A percentile compares a stretch with the other conserved stretches of the same genome.
These are phyloP conservation scores for Spicauda simplicius DNA, from an alignment of 2,888 invertebrate species.

Conservation along the genomic window DNA sequence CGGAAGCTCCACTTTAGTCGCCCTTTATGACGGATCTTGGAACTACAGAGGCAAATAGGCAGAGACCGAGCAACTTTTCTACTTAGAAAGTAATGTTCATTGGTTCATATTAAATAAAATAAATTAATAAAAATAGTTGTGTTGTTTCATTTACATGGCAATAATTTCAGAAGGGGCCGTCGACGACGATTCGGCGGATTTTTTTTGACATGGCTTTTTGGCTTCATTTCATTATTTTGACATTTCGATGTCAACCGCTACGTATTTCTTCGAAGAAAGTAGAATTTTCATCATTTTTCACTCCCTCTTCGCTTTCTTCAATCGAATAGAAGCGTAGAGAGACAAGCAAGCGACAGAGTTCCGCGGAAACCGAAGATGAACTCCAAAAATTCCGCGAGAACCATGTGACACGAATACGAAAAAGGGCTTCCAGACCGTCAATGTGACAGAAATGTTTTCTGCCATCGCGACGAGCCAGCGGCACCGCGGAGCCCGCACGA, in stretches of 20 bases:
- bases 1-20: too few relatives aligned
- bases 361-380: conserved; percentile 53
- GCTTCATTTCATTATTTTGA: conserved; percentile 85
- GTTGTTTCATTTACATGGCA: conserved; percentile 21
- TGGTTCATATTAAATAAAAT: too few relatives aligned
- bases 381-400: conserved; percentile 75
- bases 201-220: conserved; percentile 82
- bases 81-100: too few relatives aligned
- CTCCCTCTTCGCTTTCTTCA: conserved; percentile 60
- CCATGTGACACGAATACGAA: conserved; percentile 85
- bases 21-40: too few relatives aligned
- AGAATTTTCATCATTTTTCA: conserved; percentile 64
- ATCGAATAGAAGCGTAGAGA: conserved; percentile 55
- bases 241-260: conserved; percentile 84
- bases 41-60: too few relatives aligned
- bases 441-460: conserved; percentile 85
- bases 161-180: conserved; percentile 40
- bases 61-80: too few relatives aligned
- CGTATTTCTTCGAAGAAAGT: conserved; percentile 79
- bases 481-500: conserved; percentile 68
- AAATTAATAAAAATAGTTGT: not conserved
- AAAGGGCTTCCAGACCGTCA: conserved; percentile 82
- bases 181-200: conserved; percentile 77
- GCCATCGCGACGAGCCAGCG: conserved; percentile 79
- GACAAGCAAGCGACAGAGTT: conserved; percentile 49